Evolutionary conservation across 2,797 vertebrate species (phyloP), one percentile per base, ranked within the genome.

Genomic region (Scomberomorus guttatus): DNA sequence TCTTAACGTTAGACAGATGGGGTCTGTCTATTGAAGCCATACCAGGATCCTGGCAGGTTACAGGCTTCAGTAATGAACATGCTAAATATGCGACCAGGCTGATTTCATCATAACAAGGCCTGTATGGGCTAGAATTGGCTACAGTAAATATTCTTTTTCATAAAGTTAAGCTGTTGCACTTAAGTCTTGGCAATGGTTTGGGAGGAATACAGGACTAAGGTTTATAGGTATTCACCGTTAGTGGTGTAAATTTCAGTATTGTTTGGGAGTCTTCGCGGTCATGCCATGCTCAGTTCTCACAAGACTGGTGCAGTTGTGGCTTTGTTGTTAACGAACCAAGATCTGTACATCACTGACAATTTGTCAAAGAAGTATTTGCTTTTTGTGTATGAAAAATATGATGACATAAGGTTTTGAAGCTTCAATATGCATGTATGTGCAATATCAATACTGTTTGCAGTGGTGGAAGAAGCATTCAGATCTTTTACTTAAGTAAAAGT

Each of bases 1-100:
- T 92, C 92, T 90, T 98, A 98, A 98, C 96, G 90, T 95, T 93
- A 95, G 89, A 86, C 97, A 98, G 97, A 99, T 98, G 97, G 96
- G 81, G 91, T 93, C 91, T 86, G 93, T 96, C 90, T 96, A 97
- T 97, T 96, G 95, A 97, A 97, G 94, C 96, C 96, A 97, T 95
- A 96, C 96, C 95, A 95, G 90, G 88, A 95, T 94, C 94, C 94
- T 96, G 96, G 97, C 96, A 96, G 96, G 96, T 95, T 93, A 85
- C 85, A 83, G 77, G 81, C 89, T 91, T 84, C 60, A 59, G 89
- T 94, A 93, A 94, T 94, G 92, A 95, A 94, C 87, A 91, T 93
- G 90, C 90, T 89, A 90, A 92, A 91, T 92, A 86, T 90, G 92
- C 82, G 80, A 87, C 86, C 82, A 72, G 88, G 80, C 87, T 90